Conservation (phyloP, 2,113 vertebrate genomes). For the Oryzias woworae region DNA sequence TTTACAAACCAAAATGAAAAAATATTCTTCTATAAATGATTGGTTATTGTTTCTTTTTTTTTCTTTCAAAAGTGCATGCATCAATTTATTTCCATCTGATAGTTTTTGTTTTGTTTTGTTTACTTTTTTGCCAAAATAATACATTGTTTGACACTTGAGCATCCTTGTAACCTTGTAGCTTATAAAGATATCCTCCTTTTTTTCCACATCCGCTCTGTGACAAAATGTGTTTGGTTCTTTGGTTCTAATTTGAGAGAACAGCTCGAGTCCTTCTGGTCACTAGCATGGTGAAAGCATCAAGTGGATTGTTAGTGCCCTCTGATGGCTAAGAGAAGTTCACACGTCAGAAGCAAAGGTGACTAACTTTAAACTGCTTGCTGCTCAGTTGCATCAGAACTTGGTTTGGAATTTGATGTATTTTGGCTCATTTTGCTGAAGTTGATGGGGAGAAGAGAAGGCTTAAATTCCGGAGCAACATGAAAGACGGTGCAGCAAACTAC, state of each 20-base stretch:
- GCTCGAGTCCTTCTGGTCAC: neutral
- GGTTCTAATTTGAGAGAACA: neutral
- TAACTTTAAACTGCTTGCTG: conserved; percentile 36
- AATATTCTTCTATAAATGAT: too few relatives aligned
- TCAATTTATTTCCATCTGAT: too few relatives aligned
- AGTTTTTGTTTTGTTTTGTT: too few relatives aligned
- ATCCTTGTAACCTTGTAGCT: too few relatives aligned
- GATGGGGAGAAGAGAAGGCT: conserved; percentile 13
- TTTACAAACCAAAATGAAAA: neutral
- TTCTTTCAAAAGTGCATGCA: too few relatives aligned
- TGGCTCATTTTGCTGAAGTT: conserved; percentile 20
- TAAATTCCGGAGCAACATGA: neutral
- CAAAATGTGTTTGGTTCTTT: neutral
- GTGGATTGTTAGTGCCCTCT: conserved; percentile 72
- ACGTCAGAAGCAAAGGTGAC: conserved; percentile 33
- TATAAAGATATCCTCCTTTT: neutral
- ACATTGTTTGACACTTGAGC: too few relatives aligned
- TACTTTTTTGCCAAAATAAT: too few relatives aligned
- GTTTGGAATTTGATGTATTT: conserved; percentile 21
- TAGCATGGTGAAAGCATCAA: conserved; percentile 27
- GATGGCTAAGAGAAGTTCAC: conserved; percentile 46
- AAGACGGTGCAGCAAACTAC: neutral
- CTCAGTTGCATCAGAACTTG: conserved; percentile 46
- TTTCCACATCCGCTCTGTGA: neutral
- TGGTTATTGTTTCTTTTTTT: too few relatives aligned